Percentiles rank a stretch among this genome's conserved stretches.
phyloP scores from a whole-genome alignment of 2,113 vertebrate genomes.

The Pterocles burchelli region DNA sequence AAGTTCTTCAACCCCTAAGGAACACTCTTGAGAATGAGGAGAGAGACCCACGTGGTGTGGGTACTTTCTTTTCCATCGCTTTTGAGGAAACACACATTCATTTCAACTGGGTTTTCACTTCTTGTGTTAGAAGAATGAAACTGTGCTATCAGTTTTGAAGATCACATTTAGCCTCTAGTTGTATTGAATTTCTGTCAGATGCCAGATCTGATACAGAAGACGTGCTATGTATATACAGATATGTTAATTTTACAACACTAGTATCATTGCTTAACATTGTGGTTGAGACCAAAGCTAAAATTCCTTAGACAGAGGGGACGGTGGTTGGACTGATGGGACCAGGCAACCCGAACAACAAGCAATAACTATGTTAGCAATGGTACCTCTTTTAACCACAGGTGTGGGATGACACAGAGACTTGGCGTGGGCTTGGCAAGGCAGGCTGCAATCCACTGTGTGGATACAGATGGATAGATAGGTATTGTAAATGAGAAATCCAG shows the following conservation, averaged over 20 bases:
- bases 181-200: background rate
- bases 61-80: background rate
- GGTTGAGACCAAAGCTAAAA: background rate
- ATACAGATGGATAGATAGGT: background rate
- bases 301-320: background rate
- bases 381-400: background rate
- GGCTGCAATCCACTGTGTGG: background rate
- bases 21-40: background rate
- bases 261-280: background rate
- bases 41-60: background rate
- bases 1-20: background rate
- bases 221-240: background rate
- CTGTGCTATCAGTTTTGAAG: background rate
- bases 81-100: background rate
- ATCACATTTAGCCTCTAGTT: background rate
- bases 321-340: background rate
- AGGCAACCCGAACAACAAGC: background rate
- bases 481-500: background rate
- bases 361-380: background rate
- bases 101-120: background rate
- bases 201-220: background rate
- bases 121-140: background rate
- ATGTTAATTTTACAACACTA: background rate
- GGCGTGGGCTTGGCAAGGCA: background rate
- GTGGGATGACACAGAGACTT: background rate